Evolutionary conservation across 2,888 invertebrate genomes (phyloP).

Genomic region (Liodrosophila aerea): DNA sequence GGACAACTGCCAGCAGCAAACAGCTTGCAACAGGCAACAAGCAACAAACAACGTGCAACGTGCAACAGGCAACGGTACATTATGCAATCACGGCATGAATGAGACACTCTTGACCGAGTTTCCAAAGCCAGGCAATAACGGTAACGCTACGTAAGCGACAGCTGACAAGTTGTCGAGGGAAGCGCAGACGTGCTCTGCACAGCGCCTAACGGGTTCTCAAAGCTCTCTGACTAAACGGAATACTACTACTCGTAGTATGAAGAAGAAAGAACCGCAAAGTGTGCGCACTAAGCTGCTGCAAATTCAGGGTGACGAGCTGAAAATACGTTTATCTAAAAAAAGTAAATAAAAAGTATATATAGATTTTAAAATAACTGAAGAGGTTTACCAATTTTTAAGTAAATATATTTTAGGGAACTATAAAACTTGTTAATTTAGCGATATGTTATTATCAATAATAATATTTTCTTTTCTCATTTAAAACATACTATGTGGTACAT

Average conservation of each 20-base stretch:
- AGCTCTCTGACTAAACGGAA: constrained; percentile 20
- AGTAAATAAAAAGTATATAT: constrained; percentile 1
- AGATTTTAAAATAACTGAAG: too few relatives aligned
- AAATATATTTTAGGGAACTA: too few relatives aligned
- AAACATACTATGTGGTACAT: too few relatives aligned
- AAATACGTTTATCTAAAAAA: neutral
- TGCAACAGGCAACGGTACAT: constrained; percentile 72
- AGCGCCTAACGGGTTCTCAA: constrained; percentile 62
- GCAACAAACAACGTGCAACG: constrained; percentile 26
- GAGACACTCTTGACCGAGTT: constrained; percentile 82
- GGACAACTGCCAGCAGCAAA: neutral
- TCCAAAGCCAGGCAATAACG: constrained; percentile 78
- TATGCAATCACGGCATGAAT: constrained; percentile 80
- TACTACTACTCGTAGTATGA: constrained; percentile 22
- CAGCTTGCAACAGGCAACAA: constrained; percentile 15
- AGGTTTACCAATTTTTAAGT: too few relatives aligned
- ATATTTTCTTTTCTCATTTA: too few relatives aligned
- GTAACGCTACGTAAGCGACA: constrained; percentile 74
- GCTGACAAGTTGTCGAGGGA: constrained; percentile 60
- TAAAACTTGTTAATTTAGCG: too few relatives aligned
- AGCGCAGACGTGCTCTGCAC: constrained; percentile 21
- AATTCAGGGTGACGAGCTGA: too few relatives aligned
- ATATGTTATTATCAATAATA: too few relatives aligned
- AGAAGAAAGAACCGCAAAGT: constrained; percentile 28
- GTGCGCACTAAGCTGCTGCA: neutral